Evolutionary conservation across 2,797 vertebrate genomes (phyloP), one percentile per base, ranked within the genome.

Genomic region (Decapterus maruadsi): DNA sequence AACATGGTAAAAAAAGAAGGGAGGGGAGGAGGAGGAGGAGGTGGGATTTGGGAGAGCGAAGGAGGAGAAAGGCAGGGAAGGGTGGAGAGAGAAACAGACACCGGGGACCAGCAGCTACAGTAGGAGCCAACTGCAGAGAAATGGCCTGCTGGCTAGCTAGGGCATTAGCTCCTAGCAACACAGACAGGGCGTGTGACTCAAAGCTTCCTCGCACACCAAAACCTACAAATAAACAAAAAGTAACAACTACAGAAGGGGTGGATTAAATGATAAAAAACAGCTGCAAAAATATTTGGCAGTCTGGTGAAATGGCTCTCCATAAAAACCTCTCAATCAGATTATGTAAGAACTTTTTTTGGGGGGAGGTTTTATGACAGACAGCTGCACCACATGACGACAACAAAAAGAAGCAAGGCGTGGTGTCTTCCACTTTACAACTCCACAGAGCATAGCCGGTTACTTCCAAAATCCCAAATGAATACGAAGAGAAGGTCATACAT

Each of bases 11-110:
- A 82, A 45, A 75, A 62, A 82, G 48, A 75, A 62, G 75, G 71
- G 72, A 45, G 77, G 74, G 75, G 76, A 72, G 60, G 65, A 50
- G 42, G 71, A 63, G 61, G 77, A 75, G 64, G 83, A 83, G 89
- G 89, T 74, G 86, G 87, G 84, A 84, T 90, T 87, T 92, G 71
- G 85, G 83, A 83, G 61, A 75, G 53, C 1, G 58, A 66, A 85
- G 76, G 80, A 86, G 85, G 80, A 87, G 75, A 81, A 70, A 86
- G 61, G 63, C 54, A 79, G 78, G 43, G 80, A 82, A 79, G 84
- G 82, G 86, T 75, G 78, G 88, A 91, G 78, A 91, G 78, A 82
- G 78, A 83, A 71, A 62, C 58, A 68, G 71, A 79, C 80, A 83
- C 84, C 6, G 16, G 82, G 81, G 81, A 87, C 72, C 72, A 78